Base-by-base conservation (phyloP, 2,113 vertebrate genomes). In the Seriola quinqueradiata region DNA sequence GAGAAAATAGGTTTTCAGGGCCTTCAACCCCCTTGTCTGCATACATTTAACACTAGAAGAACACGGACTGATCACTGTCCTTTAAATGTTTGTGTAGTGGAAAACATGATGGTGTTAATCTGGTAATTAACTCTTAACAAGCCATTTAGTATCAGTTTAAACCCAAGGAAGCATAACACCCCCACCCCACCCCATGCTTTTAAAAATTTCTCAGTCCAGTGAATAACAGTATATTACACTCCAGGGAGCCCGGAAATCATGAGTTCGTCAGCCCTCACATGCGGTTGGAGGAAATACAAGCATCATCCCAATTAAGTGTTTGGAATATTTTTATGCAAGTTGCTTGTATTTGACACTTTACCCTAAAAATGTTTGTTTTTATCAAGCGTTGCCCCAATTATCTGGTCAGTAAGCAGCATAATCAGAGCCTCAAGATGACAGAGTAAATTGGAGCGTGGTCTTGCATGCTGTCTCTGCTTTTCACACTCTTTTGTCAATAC, bases 401-500 rank as follows among this genome's bases (percentile, higher is more conserved):
- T 92, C 78, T 87, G 93, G 89, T 92, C 94, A 92, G 91, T 84
- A 91, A 85, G 90, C 92, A 90, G 89, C 88, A 87, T 93, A 92
- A 95, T 92, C 90, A 92, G 91, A 91, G 89, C 91, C 89, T 92
- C 83, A 67, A 84, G 91, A 92, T 92, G 93, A 92, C 94, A 88
- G 82, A 75, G 91, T 83, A 87, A 93, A 94, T 87, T 87, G 92
- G 89, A 88, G 87, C 83, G 87, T 84, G 89, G 83, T 87, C 82
- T 48, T 87, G 75, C 70, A 70, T 82, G 81, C 72, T 78, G 77
- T 89, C 91, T 86, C 77, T 71, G 88, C 80, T 88, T 92, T 91
- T 90, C 87, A 81, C 85, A 90, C 85, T 86, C 84, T 90, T 94
- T 93, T 70, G 90, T 95, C 94, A 95, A 96, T 95, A 95, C 82